Evolutionary conservation across 2,888 invertebrate genomes (phyloP).

Genomic region (Nomada flava): DNA sequence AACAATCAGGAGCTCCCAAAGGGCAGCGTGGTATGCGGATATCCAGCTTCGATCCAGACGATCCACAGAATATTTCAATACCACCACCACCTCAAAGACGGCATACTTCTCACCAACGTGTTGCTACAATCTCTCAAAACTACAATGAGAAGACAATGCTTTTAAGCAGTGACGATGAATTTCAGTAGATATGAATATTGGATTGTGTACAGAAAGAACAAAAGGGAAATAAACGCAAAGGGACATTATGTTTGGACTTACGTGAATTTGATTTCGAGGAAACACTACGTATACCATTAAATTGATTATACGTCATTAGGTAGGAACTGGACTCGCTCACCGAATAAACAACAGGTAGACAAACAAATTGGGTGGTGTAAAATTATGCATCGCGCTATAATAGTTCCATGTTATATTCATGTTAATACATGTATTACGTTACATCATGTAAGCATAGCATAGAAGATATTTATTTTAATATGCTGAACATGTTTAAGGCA

Average conservation of each 20-base stretch:
- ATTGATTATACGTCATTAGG: constrained; percentile 59
- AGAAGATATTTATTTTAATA: constrained; percentile 83
- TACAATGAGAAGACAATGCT: constrained; percentile 98
- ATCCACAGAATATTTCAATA: constrained; percentile 85
- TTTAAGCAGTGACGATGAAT: constrained; percentile 97
- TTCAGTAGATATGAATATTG: constrained; percentile 87
- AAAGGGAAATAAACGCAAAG: background rate
- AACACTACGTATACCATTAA: constrained; percentile 41
- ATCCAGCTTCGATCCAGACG: constrained; percentile 89
- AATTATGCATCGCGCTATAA: constrained; percentile 51
- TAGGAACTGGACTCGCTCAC: constrained; percentile 67
- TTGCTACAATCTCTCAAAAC: constrained; percentile 92
- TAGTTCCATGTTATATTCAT: constrained; percentile 77
- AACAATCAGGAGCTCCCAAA: constrained; percentile 86
- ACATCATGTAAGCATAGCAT: constrained; percentile 78
- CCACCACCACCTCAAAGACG: constrained; percentile 81
- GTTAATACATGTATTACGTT: constrained; percentile 77
- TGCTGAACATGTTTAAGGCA: constrained; percentile 75
- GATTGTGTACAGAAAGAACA: constrained; percentile 36
- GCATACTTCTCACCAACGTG: constrained; percentile 88
- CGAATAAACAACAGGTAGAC: constrained; percentile 50
- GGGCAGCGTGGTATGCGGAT: constrained; percentile 88
- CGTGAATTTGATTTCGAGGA: constrained; percentile 47
- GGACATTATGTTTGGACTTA: constrained; percentile 49
- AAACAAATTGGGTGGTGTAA: constrained; percentile 42